Percentiles rank a stretch among this genome's conserved stretches.
Evolutionary conservation across 2,113 vertebrate genomes (phyloP).

Genomic region (Excalfactoria chinensis): DNA sequence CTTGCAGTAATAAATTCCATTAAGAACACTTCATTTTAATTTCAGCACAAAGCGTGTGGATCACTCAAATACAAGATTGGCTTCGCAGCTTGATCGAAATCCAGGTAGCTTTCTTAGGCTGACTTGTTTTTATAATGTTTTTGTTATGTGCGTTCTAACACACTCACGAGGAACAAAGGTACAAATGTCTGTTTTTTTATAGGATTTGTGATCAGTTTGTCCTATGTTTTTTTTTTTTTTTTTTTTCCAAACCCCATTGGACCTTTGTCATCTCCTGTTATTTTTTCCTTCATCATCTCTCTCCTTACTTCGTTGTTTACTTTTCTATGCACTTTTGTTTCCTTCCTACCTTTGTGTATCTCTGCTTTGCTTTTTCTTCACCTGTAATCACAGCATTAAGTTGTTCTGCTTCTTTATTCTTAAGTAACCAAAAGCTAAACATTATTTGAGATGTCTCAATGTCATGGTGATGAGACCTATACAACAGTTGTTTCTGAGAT

Average conservation of each 20-base stretch:
- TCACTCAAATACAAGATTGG: conserved; percentile 91
- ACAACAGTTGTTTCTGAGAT: not conserved
- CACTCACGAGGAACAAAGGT: not conserved
- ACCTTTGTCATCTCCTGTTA: not conserved
- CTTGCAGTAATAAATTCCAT: not conserved
- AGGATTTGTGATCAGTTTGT: not conserved
- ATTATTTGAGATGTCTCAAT: not conserved
- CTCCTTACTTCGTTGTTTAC: not conserved
- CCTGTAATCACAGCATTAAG: not conserved
- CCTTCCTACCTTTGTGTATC: not conserved
- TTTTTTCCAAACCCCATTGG: not conserved
- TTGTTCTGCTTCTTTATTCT: not conserved
- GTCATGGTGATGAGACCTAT: not conserved
- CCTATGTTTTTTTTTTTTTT: not conserved
- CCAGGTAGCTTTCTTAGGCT: conserved; percentile 79
- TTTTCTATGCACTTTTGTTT: not conserved
- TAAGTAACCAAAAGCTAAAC: not conserved
- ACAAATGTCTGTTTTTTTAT: not conserved
- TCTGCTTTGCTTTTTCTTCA: not conserved
- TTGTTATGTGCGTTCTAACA: not conserved
- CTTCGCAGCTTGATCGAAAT: conserved; percentile 91
- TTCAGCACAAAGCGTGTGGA: conserved; percentile 90
- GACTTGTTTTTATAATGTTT: not conserved
- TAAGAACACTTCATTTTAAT: conserved; percentile 55
- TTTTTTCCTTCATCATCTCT: not conserved